Conservation (phyloP, 1,140 invertebrate genomes). For the Cherax destructor region DNA sequence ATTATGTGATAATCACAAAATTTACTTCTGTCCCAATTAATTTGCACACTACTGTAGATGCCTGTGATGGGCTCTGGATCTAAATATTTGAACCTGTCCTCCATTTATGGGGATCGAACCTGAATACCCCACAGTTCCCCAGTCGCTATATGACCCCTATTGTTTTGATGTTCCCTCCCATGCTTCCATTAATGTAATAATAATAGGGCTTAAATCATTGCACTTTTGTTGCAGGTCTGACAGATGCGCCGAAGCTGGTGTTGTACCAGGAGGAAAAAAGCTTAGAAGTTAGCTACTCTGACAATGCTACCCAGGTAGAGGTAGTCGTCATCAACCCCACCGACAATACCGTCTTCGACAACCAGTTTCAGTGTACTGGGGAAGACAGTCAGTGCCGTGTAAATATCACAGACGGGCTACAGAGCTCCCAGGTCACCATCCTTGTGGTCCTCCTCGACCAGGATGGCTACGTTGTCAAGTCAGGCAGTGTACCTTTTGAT, state of each 20-base stretch:
- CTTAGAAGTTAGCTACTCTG: not conserved
- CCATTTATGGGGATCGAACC: too few relatives aligned
- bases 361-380: not conserved
- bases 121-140: too few relatives aligned
- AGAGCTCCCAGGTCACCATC: not conserved
- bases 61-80: too few relatives aligned
- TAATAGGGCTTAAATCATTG: too few relatives aligned
- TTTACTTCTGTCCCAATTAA: too few relatives aligned
- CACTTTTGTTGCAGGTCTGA: too few relatives aligned
- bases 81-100: too few relatives aligned
- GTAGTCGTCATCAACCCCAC: not conserved
- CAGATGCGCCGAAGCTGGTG: not conserved
- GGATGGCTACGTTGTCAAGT: not conserved
- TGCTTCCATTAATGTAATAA: too few relatives aligned
- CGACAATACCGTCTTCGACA: not conserved
- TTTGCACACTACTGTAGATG: too few relatives aligned
- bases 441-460: not conserved
- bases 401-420: not conserved
- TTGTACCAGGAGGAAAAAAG: not conserved
- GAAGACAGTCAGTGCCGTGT: not conserved
- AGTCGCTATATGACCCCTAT: too few relatives aligned
- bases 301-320: not conserved
- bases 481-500: not conserved
- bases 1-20: too few relatives aligned
- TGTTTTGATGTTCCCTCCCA: too few relatives aligned